phyloP scores from a whole-genome alignment of 2,888 invertebrate species.

The Polylopha cassiicola region DNA sequence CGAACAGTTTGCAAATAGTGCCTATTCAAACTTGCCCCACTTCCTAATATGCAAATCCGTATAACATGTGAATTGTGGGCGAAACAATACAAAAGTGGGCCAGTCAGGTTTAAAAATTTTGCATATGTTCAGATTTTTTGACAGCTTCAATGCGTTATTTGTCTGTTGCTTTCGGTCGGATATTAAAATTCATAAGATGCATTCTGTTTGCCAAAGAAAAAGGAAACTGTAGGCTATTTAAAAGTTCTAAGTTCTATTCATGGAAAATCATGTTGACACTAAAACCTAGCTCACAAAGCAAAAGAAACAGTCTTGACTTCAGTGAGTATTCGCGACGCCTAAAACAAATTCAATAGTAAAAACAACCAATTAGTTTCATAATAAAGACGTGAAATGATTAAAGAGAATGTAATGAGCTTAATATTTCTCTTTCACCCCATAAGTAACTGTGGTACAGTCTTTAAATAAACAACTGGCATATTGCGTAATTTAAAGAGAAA shows the following conservation, averaged over 20 bases:
- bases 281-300: slow-evolving; percentile 22
- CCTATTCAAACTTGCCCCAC: slow-evolving; percentile 59
- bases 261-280: slow-evolving; percentile 17
- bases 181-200: slow-evolving; percentile 35
- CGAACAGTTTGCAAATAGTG: slow-evolving; percentile 40
- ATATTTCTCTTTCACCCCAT: slow-evolving; percentile 23
- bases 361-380: slow-evolving; percentile 13
- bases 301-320: too few relatives aligned
- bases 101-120: slow-evolving; percentile 51
- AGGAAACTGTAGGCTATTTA: slow-evolving; percentile 31
- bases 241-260: slow-evolving; percentile 8
- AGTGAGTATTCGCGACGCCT: too few relatives aligned
- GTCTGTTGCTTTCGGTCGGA: slow-evolving; percentile 29
- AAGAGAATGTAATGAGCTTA: slow-evolving; percentile 19
- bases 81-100: slow-evolving; percentile 59
- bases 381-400: slow-evolving; percentile 16
- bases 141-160: slow-evolving; percentile 35
- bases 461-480: slow-evolving; percentile 22
- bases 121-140: slow-evolving; percentile 45
- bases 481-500: slow-evolving; percentile 29
- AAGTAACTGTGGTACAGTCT: slow-evolving; percentile 16
- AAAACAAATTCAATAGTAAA: slow-evolving; percentile 5
- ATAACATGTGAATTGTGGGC: slow-evolving; percentile 57
- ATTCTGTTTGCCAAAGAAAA: slow-evolving; percentile 27
- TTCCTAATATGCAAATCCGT: slow-evolving; percentile 69